Base-by-base conservation (phyloP, 2,797 vertebrate genomes). In the Aphelocoma californica region DNA sequence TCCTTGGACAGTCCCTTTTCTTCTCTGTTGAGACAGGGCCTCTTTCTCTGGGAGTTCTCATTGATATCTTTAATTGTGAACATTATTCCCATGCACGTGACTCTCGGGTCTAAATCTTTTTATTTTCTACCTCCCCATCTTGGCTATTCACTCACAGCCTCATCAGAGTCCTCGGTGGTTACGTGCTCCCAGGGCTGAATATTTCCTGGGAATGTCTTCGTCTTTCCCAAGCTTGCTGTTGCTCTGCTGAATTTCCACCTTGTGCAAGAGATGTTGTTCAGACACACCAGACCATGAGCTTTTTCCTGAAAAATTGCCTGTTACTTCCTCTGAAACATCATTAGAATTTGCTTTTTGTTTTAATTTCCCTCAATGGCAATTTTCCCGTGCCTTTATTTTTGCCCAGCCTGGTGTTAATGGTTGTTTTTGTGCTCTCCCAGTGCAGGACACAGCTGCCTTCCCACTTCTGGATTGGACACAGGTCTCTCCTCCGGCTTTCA, bases 1-100 rank as follows among this genome's bases (percentile, higher is more conserved):
- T 96, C 92, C 93, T 91, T 7, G 88, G 83, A 94, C 83, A 92
- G 81, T 92, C 80, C 61, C 94, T 80, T 96, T 94, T 96, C 93
- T 95, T 94, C 58, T 87, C 87, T 44, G 2, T 72, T 75, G 69
- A 95, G 89, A 81, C 81, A 31, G 88, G 95, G 92, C 87, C 89
- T 93, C 92, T 96, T 96, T 94, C 84, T 87, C 81, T 45, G 53
- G 50, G 93, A 81, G 87, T 87, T 91, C 91, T 92, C 92, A 95
- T 56, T 96, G 89, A 72, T 92, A 92, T 61, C 73, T 92, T 90
- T 95, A 91, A 95, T 94, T 94, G 95, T 86, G 91, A 75, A 79
- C 92, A 40, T 91, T 83, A 95, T 94, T 96, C 85, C 79, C 91
- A 58, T 65, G 73, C 81, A 64, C 8, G 9, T 85, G 81, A 93